A percentile compares a stretch with the other conserved stretches of the same genome.
Conservation (phyloP, 2,113 vertebrate species). For the Mirounga angustirostris region DNA sequence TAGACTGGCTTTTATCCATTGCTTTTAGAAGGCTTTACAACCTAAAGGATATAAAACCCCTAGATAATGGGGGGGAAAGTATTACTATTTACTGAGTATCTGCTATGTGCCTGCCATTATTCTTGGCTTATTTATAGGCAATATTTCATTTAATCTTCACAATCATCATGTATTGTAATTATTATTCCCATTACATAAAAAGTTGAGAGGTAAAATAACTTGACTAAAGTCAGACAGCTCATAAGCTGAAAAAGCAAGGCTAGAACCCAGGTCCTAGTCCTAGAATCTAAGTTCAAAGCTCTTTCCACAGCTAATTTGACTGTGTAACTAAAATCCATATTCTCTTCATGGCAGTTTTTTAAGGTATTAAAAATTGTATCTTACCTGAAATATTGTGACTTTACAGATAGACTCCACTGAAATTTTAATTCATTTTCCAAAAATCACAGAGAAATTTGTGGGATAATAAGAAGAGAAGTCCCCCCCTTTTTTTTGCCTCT, state of each 20-base stretch:
- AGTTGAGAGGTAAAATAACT: neutral
- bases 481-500: neutral
- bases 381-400: neutral
- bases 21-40: neutral
- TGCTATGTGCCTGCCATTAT: neutral
- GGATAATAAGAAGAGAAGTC: neutral
- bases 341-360: neutral
- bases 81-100: neutral
- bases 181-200: neutral
- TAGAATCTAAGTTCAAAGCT: neutral
- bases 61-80: neutral
- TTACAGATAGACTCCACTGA: neutral
- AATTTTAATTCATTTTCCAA: conserved; percentile 30
- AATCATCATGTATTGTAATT: neutral
- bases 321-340: neutral
- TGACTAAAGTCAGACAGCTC: neutral
- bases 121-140: neutral
- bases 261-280: neutral
- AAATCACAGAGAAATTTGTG: conserved; percentile 10
- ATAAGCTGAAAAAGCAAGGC: neutral
- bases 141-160: conserved; percentile 15
- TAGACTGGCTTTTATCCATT: neutral
- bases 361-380: neutral
- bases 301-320: neutral
- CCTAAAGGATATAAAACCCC: neutral